Evolutionary conservation across 2,888 invertebrate genomes (phyloP), one percentile per base, ranked within the genome.

Genomic region (Diarsia mendica): DNA sequence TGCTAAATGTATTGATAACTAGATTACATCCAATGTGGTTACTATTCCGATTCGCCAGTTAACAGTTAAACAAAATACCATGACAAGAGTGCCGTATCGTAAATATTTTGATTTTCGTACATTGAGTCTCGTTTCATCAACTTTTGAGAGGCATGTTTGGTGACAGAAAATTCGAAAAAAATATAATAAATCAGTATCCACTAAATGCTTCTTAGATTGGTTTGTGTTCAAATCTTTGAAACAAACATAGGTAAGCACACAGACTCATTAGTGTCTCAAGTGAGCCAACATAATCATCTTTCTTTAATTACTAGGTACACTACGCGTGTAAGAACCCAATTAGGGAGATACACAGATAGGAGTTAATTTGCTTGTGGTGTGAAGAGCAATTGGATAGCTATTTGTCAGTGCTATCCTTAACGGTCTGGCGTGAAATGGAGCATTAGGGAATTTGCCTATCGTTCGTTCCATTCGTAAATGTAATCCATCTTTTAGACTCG

Each of bases 241-340:
- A n/a, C 2, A 20, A 51, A 28, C 20, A 3, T 23, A 39, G 15
- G 13, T 72, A 4, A 61, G 20, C 4, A 23, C 11, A 23, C 15
- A 51, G 11, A 49, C 9, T 33, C 9, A 15, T 13, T 15, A 15
- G 10, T 0, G 28, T 15, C 44, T 23, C 46, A 18, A n/a, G 2
- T 48, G n/a, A 53, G 13, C 18, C 0, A 39, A 48, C 28, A 18
- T 23, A 53, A 48, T 61, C 6, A 18, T 39, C 39, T 3, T 13
- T 75, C 28, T 63, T 67, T 67, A 48, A 48, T 33, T 75, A 66
- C n/a, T 46, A 28, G 28, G 28, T 28, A 46, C 28, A 46, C 6
- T 20, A 53, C 39, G 33, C 51, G 46, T n/a, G 23, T 53, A 6
- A 51, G 23, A 61, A 23, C 18, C 18, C 39, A 49, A 73, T 73